phyloP scores from a whole-genome alignment of 2,888 invertebrate genomes.

The Bursaphelenchus okinawaensis region DNA sequence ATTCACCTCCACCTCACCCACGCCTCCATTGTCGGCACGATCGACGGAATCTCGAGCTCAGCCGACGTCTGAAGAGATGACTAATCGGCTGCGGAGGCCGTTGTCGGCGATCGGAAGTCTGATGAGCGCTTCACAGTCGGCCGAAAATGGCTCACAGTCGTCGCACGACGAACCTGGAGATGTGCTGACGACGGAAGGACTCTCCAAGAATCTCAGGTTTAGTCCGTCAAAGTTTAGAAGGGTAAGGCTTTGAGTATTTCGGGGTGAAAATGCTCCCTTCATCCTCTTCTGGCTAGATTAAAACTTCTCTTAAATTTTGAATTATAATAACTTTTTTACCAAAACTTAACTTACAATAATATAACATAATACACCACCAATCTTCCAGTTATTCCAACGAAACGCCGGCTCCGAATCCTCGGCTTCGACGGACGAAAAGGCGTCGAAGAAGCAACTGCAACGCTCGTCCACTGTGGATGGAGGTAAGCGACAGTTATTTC shows the following conservation, averaged over 20 bases:
- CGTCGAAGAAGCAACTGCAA: conserved; percentile 4
- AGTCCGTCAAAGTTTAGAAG: conserved; percentile 12
- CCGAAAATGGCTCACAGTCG: not conserved
- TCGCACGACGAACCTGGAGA: not conserved
- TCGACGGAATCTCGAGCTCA: not conserved
- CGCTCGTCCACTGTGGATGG: conserved; percentile 10
- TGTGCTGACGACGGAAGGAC: conserved; percentile 1
- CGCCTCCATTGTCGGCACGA: not conserved
- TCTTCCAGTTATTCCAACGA: conserved; percentile 13
- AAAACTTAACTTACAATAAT: not conserved
- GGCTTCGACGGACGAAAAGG: conserved; percentile 7
- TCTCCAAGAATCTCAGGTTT: conserved; percentile 11
- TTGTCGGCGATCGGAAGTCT: conserved; percentile 10
- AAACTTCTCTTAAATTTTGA: too few relatives aligned
- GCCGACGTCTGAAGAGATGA: conserved; percentile 3
- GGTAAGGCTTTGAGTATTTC: not conserved
- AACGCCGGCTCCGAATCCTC: conserved; percentile 11
- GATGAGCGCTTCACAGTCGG: conserved; percentile 12
- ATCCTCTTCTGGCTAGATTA: too few relatives aligned
- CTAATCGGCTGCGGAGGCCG: conserved; percentile 10
- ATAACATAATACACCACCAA: not conserved
- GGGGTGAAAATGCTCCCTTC: too few relatives aligned
- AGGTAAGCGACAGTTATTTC: conserved; percentile 1
- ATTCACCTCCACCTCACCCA: not conserved
- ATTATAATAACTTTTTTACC: too few relatives aligned